A percentile compares a stretch with the other conserved stretches of the same genome.
Conservation (phyloP, 2,113 vertebrate genomes). For the Catharus fuscescens region DNA sequence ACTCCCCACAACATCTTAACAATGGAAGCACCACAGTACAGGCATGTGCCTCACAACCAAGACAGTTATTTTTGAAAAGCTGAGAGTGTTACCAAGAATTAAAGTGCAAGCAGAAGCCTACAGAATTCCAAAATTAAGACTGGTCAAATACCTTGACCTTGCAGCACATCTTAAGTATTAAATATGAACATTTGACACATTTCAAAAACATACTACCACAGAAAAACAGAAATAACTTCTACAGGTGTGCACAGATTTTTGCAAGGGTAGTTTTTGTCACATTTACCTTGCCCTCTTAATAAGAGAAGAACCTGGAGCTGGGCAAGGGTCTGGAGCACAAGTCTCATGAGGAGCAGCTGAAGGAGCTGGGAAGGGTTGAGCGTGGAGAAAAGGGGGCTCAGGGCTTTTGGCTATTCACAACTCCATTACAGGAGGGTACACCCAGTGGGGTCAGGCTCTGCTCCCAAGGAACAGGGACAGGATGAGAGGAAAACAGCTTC, state of each 20-base stretch:
- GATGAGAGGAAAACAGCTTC: neutral
- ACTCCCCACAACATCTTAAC: neutral
- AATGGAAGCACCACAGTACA: neutral
- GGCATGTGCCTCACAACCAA: neutral
- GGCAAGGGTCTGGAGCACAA: neutral
- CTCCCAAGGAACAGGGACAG: neutral
- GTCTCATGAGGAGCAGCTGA: neutral
- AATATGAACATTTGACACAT: neutral
- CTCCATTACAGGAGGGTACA: neutral
- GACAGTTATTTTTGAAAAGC: neutral
- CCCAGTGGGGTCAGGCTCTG: fast-evolving
- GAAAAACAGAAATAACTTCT: neutral
- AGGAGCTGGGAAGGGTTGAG: neutral
- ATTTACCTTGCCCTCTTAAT: neutral
- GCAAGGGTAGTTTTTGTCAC: neutral
- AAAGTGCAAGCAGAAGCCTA: neutral
- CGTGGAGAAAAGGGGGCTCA: neutral
- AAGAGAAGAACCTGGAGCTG: neutral
- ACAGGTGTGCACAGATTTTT: neutral
- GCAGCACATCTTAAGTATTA: neutral
- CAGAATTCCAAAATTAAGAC: neutral
- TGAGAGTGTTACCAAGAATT: neutral
- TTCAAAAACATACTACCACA: neutral
- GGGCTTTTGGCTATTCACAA: neutral
- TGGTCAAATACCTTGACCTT: neutral